These are phyloP conservation scores for Cheilosia impressa DNA, from an alignment of 2,888 invertebrate species.

Conservation along the genomic window DNA sequence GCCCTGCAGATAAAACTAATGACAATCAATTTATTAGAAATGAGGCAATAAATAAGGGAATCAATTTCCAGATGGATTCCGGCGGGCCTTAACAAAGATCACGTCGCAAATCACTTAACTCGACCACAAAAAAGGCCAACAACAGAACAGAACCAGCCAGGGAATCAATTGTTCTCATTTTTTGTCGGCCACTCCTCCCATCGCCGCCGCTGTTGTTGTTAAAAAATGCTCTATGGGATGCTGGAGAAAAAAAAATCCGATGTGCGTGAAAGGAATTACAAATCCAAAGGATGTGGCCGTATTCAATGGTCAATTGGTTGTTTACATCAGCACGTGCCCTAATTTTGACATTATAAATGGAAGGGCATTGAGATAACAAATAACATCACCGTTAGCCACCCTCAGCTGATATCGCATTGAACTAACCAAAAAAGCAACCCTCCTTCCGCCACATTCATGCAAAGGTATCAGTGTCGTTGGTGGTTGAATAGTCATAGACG, in stretches of 20 bases:
- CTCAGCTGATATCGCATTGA: slow-evolving; percentile 32
- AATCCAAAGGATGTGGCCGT: slow-evolving; percentile 57
- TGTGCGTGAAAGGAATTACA: slow-evolving; percentile 71
- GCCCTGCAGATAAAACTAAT: slow-evolving; percentile 25
- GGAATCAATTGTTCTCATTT: slow-evolving; percentile 54
- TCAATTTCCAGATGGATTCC: slow-evolving; percentile 59
- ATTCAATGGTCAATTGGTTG: slow-evolving; percentile 76
- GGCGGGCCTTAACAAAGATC: slow-evolving; percentile 74
- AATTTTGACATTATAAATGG: slow-evolving; percentile 71
- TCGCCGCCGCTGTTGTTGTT: slow-evolving; percentile 2
- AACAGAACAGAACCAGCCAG: slow-evolving; percentile 21
- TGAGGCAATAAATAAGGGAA: slow-evolving; percentile 56
- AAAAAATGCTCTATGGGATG: slow-evolving; percentile 34
- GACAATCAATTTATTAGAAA: slow-evolving; percentile 58
- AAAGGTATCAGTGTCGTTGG: slow-evolving; percentile 47
- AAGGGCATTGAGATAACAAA: slow-evolving; percentile 72
- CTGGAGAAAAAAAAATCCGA: slow-evolving; percentile 42
- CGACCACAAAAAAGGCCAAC: slow-evolving; percentile 40
- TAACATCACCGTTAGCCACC: slow-evolving; percentile 73
- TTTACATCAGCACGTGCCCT: slow-evolving; percentile 75
- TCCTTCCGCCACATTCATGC: slow-evolving; percentile 33
- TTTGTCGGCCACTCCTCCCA: not conserved
- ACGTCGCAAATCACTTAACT: slow-evolving; percentile 79
- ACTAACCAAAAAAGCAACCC: slow-evolving; percentile 7
- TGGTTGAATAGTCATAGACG: slow-evolving; percentile 41